Base-by-base conservation (phyloP, 1,140 invertebrate species). In the Bombus superbus region DNA sequence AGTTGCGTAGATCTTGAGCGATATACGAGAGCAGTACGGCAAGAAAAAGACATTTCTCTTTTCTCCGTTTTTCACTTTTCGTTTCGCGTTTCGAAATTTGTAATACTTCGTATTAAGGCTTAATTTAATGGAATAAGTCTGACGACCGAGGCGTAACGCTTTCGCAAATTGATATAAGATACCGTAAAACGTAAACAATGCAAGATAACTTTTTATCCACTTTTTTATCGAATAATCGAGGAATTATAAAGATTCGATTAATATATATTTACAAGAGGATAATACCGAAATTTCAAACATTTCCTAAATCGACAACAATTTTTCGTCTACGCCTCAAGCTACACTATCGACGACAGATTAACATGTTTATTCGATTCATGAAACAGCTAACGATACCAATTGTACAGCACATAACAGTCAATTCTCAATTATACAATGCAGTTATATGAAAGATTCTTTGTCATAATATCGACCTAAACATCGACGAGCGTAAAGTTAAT, bases 351-450 rank as follows among this genome's bases (percentile, higher is more conserved):
- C 40, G 10, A 75, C 18, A 53, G 25, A 62, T 15, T 44, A 9
- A n/a, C 1, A 1, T 47, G 10, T 59, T 11, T 11, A 40, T 10
- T 71, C 40, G 25, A 66, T 32, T 18, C 25, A 42, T 42, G 9
- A 13, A 62, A 73, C 1, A 64, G 66, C 9, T 25, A 64, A 66
- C 10, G 25, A 13, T n/a, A 59, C 8, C 25, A 38, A 68, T 66
- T 75, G 10, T 44, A 40, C 3, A 40, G 22, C 18, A 44, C 18
- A 64, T 11, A 47, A 66, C 15, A 66, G 44, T 79, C 40, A 79
- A 84, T 84, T 84, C 42, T 62, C 40, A 47, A 85, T 80, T 64
- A 85, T 40, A 32, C 42, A 47, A 53, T 47, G 28, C 35, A 44
- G 40, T 62, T 80, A n/a, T 64, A 59, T 28, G 25, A 80, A 62